Evolutionary conservation across 2,797 vertebrate species (phyloP).

Genomic region (Sebastes hubbsi): DNA sequence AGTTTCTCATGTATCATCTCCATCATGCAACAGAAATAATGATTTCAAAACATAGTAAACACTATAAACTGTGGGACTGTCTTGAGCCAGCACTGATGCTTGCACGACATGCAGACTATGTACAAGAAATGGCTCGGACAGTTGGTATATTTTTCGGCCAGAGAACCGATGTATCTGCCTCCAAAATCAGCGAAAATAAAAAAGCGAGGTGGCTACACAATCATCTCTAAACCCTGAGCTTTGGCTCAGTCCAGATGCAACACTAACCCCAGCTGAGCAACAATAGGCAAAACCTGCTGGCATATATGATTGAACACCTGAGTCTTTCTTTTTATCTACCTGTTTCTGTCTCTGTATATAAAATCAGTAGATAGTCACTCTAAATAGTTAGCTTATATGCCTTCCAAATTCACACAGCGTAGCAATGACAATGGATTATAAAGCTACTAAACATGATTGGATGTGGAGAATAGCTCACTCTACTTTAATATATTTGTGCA

Average conservation of each 20-base stretch:
- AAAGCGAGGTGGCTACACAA: background rate
- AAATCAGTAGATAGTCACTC: background rate
- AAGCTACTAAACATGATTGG: background rate
- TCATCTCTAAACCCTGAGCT: slow-evolving; percentile 3
- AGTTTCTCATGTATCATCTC: background rate
- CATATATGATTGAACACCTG: background rate
- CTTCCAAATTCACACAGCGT: background rate
- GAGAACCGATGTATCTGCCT: background rate
- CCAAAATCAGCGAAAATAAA: slow-evolving; percentile 14
- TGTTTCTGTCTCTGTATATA: background rate
- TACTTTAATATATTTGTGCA: background rate
- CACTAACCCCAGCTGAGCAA: slow-evolving; percentile 14
- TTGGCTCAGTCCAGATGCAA: slow-evolving; percentile 12
- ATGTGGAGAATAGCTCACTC: background rate
- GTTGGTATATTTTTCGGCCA: background rate
- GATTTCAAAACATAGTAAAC: background rate
- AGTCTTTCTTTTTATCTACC: background rate
- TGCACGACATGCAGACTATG: background rate
- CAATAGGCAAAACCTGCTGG: slow-evolving; percentile 7
- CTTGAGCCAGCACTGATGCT: background rate
- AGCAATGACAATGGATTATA: background rate
- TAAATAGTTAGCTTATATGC: background rate
- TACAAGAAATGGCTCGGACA: background rate
- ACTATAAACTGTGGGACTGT: background rate
- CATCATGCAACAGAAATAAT: background rate